phyloP scores from a whole-genome alignment of 2,888 invertebrate genomes.

The Platycnemis pennipes region DNA sequence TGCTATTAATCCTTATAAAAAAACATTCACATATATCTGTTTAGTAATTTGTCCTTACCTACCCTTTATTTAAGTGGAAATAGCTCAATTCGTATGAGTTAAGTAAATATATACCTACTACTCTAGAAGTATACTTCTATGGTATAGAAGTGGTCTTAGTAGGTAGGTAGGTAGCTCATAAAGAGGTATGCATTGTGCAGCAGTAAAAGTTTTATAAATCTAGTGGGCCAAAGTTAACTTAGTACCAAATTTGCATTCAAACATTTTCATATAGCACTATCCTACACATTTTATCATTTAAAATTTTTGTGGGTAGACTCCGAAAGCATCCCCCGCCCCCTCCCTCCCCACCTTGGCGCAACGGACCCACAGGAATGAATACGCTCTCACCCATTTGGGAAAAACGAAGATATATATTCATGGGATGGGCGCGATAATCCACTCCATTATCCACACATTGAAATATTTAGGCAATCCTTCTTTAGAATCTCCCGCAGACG shows the following conservation, averaged over 20 bases:
- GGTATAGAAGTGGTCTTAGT: no score
- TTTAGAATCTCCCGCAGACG: conserved; percentile 5
- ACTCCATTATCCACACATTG: conserved; percentile 23
- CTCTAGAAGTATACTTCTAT: no score
- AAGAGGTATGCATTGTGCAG: no score
- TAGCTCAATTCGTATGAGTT: no score
- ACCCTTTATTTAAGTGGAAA: no score
- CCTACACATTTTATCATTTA: not conserved
- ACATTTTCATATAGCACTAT: not conserved
- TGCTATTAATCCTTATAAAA: no score
- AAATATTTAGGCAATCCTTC: conserved; percentile 19
- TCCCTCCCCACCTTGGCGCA: not conserved
- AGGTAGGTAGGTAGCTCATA: no score
- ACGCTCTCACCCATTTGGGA: not conserved
- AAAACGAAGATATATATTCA: conserved; percentile 36
- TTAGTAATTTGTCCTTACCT: no score
- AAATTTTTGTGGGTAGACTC: not conserved
- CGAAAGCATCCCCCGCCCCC: not conserved
- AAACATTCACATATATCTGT: no score
- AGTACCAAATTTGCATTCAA: not conserved
- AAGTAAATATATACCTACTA: no score
- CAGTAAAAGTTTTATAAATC: no score
- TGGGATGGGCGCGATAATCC: conserved; percentile 13
- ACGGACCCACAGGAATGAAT: not conserved
- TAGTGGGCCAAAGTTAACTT: no score